Conservation (phyloP, 2,113 vertebrate species). For the Lophochroa leadbeateri region DNA sequence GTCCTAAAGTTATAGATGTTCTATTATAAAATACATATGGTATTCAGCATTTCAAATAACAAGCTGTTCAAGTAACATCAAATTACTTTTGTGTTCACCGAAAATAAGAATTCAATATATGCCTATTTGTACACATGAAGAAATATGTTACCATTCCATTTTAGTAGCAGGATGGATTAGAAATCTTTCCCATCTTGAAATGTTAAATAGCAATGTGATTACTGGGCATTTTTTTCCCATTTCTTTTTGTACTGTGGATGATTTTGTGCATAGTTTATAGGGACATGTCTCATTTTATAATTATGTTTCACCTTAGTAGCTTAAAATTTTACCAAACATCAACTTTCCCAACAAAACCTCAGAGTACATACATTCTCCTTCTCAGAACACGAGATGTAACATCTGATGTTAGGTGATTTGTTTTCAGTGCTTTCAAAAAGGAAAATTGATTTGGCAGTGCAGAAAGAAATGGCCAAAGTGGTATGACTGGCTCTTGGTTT, state of each 20-base stretch:
- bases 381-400: background rate
- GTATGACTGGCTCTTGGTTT: background rate
- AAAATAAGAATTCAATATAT: background rate
- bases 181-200: constrained; percentile 32
- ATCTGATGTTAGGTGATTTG: background rate
- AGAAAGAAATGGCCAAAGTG: background rate
- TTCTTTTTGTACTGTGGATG: constrained; percentile 44
- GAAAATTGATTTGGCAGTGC: background rate
- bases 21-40: background rate
- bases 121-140: background rate
- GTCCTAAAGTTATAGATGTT: background rate
- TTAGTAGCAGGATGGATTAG: constrained; percentile 35
- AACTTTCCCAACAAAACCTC: background rate
- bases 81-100: background rate
- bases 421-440: background rate
- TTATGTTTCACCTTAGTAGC: background rate
- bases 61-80: background rate
- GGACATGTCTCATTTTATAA: background rate
- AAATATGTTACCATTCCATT: constrained; percentile 32
- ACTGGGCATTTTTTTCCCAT: background rate
- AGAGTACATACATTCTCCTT: background rate
- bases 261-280: background rate
- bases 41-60: background rate
- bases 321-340: background rate
- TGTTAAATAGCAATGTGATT: constrained; percentile 48